Evolutionary conservation across 2,797 vertebrate genomes (phyloP), one percentile per base, ranked within the genome.

Genomic region (Sitta carolinensis): DNA sequence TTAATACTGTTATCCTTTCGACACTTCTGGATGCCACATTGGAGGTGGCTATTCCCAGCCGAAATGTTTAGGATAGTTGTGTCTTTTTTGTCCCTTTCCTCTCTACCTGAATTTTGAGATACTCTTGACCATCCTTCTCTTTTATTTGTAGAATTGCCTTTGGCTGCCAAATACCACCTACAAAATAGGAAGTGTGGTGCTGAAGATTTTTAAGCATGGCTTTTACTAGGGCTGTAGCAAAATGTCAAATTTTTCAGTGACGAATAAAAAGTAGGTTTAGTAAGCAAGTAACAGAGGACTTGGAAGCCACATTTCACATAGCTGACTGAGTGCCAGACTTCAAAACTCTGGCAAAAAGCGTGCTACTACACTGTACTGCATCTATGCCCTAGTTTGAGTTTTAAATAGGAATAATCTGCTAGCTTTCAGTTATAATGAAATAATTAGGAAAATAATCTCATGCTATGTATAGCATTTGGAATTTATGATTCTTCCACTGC

Each of bases 301-400:
- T 87, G 50, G 22, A 93, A 84, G n/a, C 51, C 58, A 50, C 58
- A 58, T 78, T 94, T 89, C 79, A 36, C 42, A 48, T 42, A 61
- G 64, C 47, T 94, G 87, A 63, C 14, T 69, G 61, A 63, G 25
- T 77, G 61, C 68, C 91, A 89, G 82, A 38, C 76, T 79, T 82
- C 5, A n/a, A 86, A 93, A 66, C 63, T 77, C 76, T 89, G 79
- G n/a, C 59, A 87, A 62, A 87, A 74, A 66, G 36, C 19, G 93
- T 78, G 40, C 81, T 90, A 81, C 67, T 36, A 45, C 47, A 55
- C 30, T 70, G 58, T 64, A 77, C 42, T 72, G 34, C 38, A 84
- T 89, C 66, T 88, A 72, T 89, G 66, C 36, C 76, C 73, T 78
- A 64, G 54, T 84, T 68, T 87, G 82, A 83, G 75, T 68, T 93